Base-by-base conservation (phyloP, 2,888 invertebrate genomes). In the Phlogophora meticulosa region DNA sequence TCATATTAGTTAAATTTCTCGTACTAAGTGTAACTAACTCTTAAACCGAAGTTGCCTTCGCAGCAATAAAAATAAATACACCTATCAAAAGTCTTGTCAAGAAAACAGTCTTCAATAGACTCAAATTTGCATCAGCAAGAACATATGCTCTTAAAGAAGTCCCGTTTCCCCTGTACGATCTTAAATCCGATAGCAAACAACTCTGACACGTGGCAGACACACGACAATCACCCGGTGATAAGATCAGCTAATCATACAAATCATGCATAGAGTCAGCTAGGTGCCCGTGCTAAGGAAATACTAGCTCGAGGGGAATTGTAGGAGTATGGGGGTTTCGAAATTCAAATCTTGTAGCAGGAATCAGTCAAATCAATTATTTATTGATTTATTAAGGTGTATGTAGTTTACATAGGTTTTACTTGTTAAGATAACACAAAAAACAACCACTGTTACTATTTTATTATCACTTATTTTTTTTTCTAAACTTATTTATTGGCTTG, bases 181-280 rank as follows among this genome's bases (percentile, higher is more conserved):
- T 61, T 49, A 67, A 40, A 49, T 24, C 46, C 60, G 86, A 85
- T 85, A 84, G 63, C 75, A 51, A 72, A 81, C 76, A 74, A 71
- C 76, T 65, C 70, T 61, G 76, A 80, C 67, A 43, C 72, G 62
- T 68, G 74, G 68, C 64, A 62, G 75, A 66, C 68, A 58, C 60
- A 68, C 58, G 71, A 69, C 75, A 51, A 68, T 71, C 78, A 61
- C 7, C 43, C 42, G 17, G 34, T 58, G 81, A 81, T 81, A 81
- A 67, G 34, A 83, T 81, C 83, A 34, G 48, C 43, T 81, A 78
- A 84, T 83, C 80, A 82, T 82, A 79, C 76, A 74, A 78, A 84
- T 75, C 74, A 73, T 71, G 71, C 22, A 57, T 28, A 28, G 28
- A 28, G 4, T 28, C 28, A 59, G 42, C 48, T 32, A 68, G 68